These are phyloP conservation scores for Forbesichthys agassizii DNA, from an alignment of 2,113 vertebrate species.

Conservation along the genomic window DNA sequence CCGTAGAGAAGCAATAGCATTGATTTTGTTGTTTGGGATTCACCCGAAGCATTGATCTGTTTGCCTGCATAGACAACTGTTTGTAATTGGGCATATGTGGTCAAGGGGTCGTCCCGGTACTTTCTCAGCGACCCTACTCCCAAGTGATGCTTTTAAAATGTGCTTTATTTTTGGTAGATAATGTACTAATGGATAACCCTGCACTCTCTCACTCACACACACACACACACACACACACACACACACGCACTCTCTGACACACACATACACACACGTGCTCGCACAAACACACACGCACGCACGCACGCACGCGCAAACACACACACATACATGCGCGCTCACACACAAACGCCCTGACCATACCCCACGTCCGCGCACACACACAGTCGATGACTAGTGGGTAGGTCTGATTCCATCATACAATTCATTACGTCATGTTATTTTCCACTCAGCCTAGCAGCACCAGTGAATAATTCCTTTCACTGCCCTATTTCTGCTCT, in stretches of 20 bases:
- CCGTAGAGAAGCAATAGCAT: slow-evolving; percentile 52
- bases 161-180: slow-evolving; percentile 21
- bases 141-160: slow-evolving; percentile 19
- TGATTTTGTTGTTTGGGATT: slow-evolving; percentile 52
- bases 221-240: slow-evolving; percentile 1
- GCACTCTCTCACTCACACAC: not conserved
- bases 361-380: not conserved
- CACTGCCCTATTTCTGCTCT: slow-evolving; percentile 42
- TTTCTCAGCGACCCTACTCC: slow-evolving; percentile 6
- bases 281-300: slow-evolving; percentile 2
- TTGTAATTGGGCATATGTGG: slow-evolving; percentile 57
- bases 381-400: slow-evolving; percentile 23
- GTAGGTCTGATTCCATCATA: slow-evolving; percentile 50
- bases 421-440: slow-evolving; percentile 64
- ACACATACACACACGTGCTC: not conserved
- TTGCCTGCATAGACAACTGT: slow-evolving; percentile 39
- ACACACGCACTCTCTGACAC: not conserved
- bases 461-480: slow-evolving; percentile 49
- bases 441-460: slow-evolving; percentile 61
- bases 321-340: not conserved
- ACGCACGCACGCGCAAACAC: not conserved
- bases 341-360: not conserved
- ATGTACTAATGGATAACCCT: slow-evolving; percentile 35
- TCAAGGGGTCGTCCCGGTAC: slow-evolving; percentile 18
- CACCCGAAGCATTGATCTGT: slow-evolving; percentile 50